Evolutionary conservation across 2,797 vertebrate genomes (phyloP).

Genomic region (Rhyacichthys aspro): DNA sequence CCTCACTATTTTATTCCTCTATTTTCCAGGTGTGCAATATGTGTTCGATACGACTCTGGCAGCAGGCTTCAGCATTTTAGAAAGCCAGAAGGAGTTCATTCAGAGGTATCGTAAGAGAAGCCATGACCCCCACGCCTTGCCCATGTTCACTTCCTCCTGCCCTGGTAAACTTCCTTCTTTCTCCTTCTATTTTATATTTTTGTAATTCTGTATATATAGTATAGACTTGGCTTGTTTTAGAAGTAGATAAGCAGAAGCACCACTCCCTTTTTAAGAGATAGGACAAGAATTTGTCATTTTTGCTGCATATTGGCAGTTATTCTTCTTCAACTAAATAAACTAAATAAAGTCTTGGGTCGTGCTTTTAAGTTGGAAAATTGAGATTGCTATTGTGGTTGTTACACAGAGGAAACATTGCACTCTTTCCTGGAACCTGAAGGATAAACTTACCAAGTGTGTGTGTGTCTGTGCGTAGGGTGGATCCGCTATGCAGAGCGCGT

Average conservation of each 20-base stretch:
- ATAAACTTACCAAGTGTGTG: neutral
- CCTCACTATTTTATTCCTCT: neutral
- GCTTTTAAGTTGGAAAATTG: no score
- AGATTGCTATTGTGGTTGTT: no score
- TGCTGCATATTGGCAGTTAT: neutral
- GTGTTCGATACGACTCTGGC: constrained; percentile 93
- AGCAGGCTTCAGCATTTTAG: constrained; percentile 93
- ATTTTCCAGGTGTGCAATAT: constrained; percentile 85
- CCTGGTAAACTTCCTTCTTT: constrained; percentile 79
- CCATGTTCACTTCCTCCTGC: constrained; percentile 97
- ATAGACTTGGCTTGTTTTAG: constrained; percentile 4
- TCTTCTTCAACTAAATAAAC: neutral
- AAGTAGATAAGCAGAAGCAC: constrained; percentile 40
- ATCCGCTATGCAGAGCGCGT: constrained; percentile 93
- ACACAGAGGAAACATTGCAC: neutral
- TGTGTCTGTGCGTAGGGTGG: constrained; percentile 84
- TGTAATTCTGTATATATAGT: neutral
- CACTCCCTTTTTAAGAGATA: constrained; percentile 64
- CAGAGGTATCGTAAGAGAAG: constrained; percentile 87
- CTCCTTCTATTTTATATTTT: neutral
- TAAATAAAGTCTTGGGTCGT: no score
- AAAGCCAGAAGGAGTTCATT: constrained; percentile 94
- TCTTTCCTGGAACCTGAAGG: neutral
- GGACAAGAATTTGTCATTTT: neutral
- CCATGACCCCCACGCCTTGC: constrained; percentile 86